Base-by-base conservation (phyloP, 2,797 vertebrate species). In the Cryptoprocta ferox region DNA sequence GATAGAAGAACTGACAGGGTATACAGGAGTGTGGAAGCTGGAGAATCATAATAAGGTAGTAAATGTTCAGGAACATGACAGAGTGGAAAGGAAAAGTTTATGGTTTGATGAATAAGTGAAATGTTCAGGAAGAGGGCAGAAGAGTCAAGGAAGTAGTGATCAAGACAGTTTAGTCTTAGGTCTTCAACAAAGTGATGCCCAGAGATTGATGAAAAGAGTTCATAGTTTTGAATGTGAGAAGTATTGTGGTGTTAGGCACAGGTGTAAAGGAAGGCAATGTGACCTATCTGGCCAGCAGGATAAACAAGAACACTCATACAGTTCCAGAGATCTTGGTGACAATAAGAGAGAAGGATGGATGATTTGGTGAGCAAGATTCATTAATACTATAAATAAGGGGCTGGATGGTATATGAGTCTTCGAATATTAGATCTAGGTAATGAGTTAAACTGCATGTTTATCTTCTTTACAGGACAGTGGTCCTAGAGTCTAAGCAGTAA, bases 391-490 rank as follows among this genome's bases (percentile, higher is more conserved):
- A 75, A 81, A 63, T 65, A 5, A 37, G 4, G 3, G 2, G 2
- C 9, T 75, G 28, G 30, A 35, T n/a, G 30, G 16, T 7, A 37
- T 15, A 28, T 28, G 6, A 37, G 21, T n/a, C 30, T 85, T 37
- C 50, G 70, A 61, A 48, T 37, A 59, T 14, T 37, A 66, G 32
- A 11, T 21, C 24, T 32, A 68, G 26, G 42, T 5, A 53, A 30
- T 30, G 4, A 39, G 35, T 50, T 42, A 65, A 59, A 53, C 39
- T 89, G 1, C 16, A 0, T 18, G 0, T 73, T 90, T 95, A 3
- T 93, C 12, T 95, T 83, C 39, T 80, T 93, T 85, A 68, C 61
- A 95, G 91, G 39, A n/a, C 0, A 70, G 37, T 61, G 14, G 61
- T 24, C 45, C 3, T 53, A n/a, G 16, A 70, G 35, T 87, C 70